Base-by-base conservation (phyloP, 2,113 vertebrate species). In the Atlantisia rogersi region DNA sequence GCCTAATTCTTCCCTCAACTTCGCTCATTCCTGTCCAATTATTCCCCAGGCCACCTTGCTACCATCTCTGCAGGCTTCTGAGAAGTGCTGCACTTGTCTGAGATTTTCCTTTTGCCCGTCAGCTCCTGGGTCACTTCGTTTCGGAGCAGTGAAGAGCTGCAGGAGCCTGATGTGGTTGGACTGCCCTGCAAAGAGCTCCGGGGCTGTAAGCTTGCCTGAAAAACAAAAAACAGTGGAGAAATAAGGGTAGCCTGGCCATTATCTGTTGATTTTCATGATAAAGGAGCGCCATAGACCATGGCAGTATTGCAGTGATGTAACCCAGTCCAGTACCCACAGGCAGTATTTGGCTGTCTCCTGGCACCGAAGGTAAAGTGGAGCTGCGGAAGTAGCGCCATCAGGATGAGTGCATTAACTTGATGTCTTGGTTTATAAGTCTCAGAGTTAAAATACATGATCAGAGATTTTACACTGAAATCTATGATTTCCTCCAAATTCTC, bases 201-300 rank as follows among this genome's bases (percentile, higher is more conserved):
- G 35, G 55, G 18, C 50, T 81, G 68, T 29, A 74, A 15, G 39
- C 13, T 70, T 92, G 40, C n/a, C 60, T n/a, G 29, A 67, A 78
- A 89, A 86, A 14, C 10, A 88, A 58, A 59, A 55, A n/a, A 52
- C 5, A 39, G 12, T 42, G 25, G 39, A 70, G 46, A 92, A 95
- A 86, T 71, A 26, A 70, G 15, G 24, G 19, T 58, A 50, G 50
- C n/a, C 19, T 53, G 28, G 25, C 15, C 46, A 37, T 83, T 90
- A 67, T 67, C 16, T 86, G 12, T 81, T 82, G 35, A 86, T 96
- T 95, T 96, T 86, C 90, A 94, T 93, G 59, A 88, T n/a, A 94
- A 96, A 90, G 68, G 56, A 88, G 5, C n/a, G 70, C 44, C 16
- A 21, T 0, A 80, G 31, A 19, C 19, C 11, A 24, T 6, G 13